Base-by-base conservation (phyloP, 2,797 vertebrate genomes). In the Sarcoramphus papa region DNA sequence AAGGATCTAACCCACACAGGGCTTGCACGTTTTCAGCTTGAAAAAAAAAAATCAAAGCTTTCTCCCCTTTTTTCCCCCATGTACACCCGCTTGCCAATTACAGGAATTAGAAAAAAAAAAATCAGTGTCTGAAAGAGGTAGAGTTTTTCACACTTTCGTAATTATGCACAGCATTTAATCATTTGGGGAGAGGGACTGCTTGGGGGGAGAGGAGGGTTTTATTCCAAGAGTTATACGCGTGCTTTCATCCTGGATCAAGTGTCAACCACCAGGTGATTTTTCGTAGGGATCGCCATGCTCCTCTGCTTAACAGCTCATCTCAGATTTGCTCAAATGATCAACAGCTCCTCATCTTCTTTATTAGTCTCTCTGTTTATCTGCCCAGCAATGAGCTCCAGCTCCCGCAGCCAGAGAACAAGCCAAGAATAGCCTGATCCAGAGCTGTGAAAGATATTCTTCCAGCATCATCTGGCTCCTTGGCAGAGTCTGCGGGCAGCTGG, bases 391-490 rank as follows among this genome's bases (percentile, higher is more conserved):
- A 92, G 93, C 95, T 96, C 90, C 93, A 81, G 92, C 82, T 95
- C 87, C 68, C 2, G 0, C 68, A 79, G 79, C 94, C 89, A 92
- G 84, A 92, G 76, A 95, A 89, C 35, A 78, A 97, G 95, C 94
- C 94, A 80, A 90, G 89, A 90, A 54, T 83, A 93, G 85, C 84
- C 95, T 94, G 85, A 93, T 94, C 90, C 95, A 95, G 91, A 92
- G 96, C 95, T 92, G 90, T 95, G 93, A 93, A 95, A 97, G 95
- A 97, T 77, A 95, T 59, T 97, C 91, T 96, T 94, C 96, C 95
- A 86, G 78, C 90, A 83, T 95, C 96, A 81, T 89, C 81, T 95
- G 97, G 78, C 91, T 93, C 95, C 96, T 96, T 96, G 93, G 95
- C 96, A 95, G 94, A 88, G 88, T 88, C 85, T 68, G 62, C 2